These are phyloP conservation scores for Colletes latitarsis DNA, from an alignment of 1,140 invertebrate species.

Conservation along the genomic window DNA sequence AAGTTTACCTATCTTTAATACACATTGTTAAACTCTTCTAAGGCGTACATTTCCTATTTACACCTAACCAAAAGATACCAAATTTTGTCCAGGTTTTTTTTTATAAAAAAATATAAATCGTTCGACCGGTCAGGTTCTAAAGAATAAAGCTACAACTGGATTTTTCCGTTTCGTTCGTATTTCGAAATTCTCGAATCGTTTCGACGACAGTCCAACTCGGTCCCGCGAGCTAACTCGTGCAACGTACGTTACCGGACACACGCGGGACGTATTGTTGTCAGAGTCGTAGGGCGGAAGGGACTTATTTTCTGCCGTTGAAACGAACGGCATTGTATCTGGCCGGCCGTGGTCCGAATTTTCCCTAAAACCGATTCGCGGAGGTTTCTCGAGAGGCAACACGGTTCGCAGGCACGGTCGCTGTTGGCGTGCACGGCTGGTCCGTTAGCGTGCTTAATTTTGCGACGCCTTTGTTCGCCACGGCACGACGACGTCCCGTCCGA, in stretches of 20 bases:
- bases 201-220: too few species aligned
- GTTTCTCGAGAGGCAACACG: background rate
- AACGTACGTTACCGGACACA: background rate
- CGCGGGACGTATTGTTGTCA: constrained; percentile 8
- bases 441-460: constrained; percentile 37
- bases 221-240: background rate
- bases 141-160: too few species aligned
- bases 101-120: too few species aligned
- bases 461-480: background rate
- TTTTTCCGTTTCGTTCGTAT: too few species aligned
- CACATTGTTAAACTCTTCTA: too few species aligned
- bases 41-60: too few species aligned
- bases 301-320: constrained; percentile 21
- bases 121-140: too few species aligned
- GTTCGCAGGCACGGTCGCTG: too few species aligned
- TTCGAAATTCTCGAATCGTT: too few species aligned
- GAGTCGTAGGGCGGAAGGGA: background rate
- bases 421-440: background rate
- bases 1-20: too few species aligned
- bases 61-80: too few species aligned
- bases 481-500: background rate
- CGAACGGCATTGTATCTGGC: constrained; percentile 26
- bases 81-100: too few species aligned
- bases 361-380: background rate
- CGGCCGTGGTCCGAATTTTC: constrained; percentile 14